Base-by-base conservation (phyloP, 2,113 vertebrate species). In the Pseudorectes ferrugineus region DNA sequence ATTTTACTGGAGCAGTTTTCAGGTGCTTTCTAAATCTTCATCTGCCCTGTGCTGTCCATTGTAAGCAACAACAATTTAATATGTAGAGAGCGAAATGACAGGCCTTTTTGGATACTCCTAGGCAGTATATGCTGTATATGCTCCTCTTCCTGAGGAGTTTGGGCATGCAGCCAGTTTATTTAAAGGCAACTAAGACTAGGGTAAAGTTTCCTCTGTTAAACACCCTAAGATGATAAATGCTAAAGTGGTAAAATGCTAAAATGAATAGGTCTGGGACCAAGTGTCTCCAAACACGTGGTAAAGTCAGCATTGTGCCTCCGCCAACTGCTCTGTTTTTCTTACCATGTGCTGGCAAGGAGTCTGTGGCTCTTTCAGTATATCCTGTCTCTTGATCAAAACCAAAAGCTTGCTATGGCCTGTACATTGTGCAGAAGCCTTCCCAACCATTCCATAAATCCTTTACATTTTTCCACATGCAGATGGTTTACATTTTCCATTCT, bases 381-480 rank as follows among this genome's bases (percentile, higher is more conserved):
- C 43, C 74, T 55, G 35, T 72, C 35, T 75, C 66, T 74, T 6
- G 5, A 72, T 68, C 75, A 68, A 79, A 96, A 85, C 3, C 45
- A 84, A 84, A 91, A 67, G 8, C 28, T 77, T 85, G 7, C 35
- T 40, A 11, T 63, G 48, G 75, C 48, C 28, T 78, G 16, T 75
- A 85, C 62, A 79, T 79, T 93, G 52, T 85, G 59, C 86, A 92
- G 85, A 72, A 79, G 28, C 43, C 58, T 45, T 82, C 40, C 28
- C 49, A 79, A 59, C n/a, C 45, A 57, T 79, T 95, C 75, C 82
- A 68, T 59, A 85, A 85, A 95, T 93, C 66, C 52, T 85, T 95
- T 59, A 46, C 40, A 51, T 75, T 88, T 95, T 89, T 85, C 85
- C 43, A 67, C 19, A 25, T 52, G 36, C 85, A 76, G 43, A 72